Base-by-base conservation (phyloP, 2,113 vertebrate species). In the Sphyrna mokarran region DNA sequence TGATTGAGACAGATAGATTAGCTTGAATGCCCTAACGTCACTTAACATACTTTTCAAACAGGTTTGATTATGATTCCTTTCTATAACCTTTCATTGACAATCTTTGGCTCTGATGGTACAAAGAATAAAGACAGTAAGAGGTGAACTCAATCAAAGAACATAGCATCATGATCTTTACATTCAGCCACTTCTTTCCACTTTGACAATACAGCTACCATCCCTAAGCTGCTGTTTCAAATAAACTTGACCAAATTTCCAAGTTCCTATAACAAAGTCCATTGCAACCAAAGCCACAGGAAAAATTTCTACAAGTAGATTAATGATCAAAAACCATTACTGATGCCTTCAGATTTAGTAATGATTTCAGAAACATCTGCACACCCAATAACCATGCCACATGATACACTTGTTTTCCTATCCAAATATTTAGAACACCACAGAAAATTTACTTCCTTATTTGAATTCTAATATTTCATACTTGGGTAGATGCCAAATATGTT, bases 391-490 rank as follows among this genome's bases (percentile, higher is more conserved):
- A n/a, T 94, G 91, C 63, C 20, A 94, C n/a, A 68, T 11, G 91
- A 69, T 94, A 40, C 33, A 94, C 1, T 69, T 69, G 63, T 70
- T 94, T 94, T 68, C n/a, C 37, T 26, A 23, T 22, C 13, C 63
- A 94, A 69, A 69, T 40, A 69, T 94, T 69, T 70, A 61, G 80
- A 83, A 83, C 37, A 83, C 80, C 37, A 22, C 80, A 43, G 80
- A 90, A 90, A 90, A 90, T n/a, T 29, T 26, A 90, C 54, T 61
- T 90, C 48, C 87, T 90, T 90, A 61, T 33, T 90, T 61, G 54
- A 61, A 90, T 90, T 89, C 48, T 58, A 43, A 83, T 83, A n/a
- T 83, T 83, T 43, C 3, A 3, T 20, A 40, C 80, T 18, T 58
- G 23, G 9, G 54, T 58, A 16, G 33, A 13, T 90, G 13, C 87